These are phyloP conservation scores for Perccottus glenii DNA, from an alignment of 2,113 vertebrate species.

Conservation along the genomic window DNA sequence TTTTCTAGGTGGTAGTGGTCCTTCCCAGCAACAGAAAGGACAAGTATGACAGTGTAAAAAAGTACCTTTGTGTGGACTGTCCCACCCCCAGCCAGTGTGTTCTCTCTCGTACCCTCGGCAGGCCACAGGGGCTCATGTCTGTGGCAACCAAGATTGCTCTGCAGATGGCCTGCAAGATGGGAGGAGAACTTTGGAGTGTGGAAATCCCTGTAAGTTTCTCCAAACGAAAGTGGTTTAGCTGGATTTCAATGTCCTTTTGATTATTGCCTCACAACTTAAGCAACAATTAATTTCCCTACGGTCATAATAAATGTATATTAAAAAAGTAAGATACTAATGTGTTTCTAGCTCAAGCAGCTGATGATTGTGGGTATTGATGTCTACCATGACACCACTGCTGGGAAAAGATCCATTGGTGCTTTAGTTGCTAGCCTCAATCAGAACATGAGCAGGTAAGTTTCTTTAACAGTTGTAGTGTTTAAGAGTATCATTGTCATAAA, in stretches of 20 bases:
- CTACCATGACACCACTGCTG: slow-evolving; percentile 88
- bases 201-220: slow-evolving; percentile 88
- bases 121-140: slow-evolving; percentile 84
- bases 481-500: neutral
- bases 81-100: slow-evolving; percentile 95
- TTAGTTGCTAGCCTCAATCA: slow-evolving; percentile 94
- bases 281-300: no score
- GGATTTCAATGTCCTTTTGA: neutral
- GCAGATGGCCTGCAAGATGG: slow-evolving; percentile 97
- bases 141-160: slow-evolving; percentile 92
- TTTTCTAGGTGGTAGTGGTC: slow-evolving; percentile 86
- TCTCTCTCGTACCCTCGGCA: slow-evolving; percentile 85
- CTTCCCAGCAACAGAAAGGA: slow-evolving; percentile 89
- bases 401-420: slow-evolving; percentile 87
- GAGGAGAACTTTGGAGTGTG: slow-evolving; percentile 94
- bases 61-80: slow-evolving; percentile 91
- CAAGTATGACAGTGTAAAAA: slow-evolving; percentile 92
- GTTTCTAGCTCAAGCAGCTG: slow-evolving; percentile 86
- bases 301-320: no score
- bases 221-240: no score
- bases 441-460: slow-evolving; percentile 85
- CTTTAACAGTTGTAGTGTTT: neutral
- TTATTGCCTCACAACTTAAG: neutral
- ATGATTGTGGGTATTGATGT: slow-evolving; percentile 97
- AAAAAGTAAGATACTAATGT: neutral